Evolutionary conservation across 2,888 invertebrate genomes (phyloP).

Genomic region (Odontothrips loti): DNA sequence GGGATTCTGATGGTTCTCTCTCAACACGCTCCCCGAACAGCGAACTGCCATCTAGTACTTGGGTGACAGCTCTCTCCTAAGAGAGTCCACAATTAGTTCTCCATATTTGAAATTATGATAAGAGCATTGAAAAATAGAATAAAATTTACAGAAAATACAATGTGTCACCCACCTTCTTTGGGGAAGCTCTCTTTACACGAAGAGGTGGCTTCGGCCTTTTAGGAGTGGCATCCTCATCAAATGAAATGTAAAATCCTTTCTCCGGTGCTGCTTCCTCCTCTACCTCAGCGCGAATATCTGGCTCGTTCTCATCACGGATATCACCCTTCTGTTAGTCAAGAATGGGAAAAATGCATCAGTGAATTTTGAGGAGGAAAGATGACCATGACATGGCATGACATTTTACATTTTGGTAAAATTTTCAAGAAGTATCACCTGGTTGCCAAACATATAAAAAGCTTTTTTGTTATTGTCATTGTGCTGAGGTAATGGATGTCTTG

Average conservation of each 20-base stretch:
- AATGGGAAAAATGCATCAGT: background rate
- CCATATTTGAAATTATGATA: conserved; percentile 24
- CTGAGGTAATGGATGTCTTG: conserved; percentile 34
- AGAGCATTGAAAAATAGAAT: background rate
- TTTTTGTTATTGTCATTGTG: conserved; percentile 38
- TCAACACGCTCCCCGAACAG: background rate
- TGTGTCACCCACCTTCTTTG: conserved; percentile 61
- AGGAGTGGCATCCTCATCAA: conserved; percentile 77
- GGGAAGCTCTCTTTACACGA: conserved; percentile 67
- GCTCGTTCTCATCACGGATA: conserved; percentile 15
- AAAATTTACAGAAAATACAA: conserved; percentile 26
- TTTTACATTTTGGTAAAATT: background rate
- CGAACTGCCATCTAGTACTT: conserved; percentile 28
- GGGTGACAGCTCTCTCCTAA: conserved; percentile 32
- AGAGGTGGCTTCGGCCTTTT: conserved; percentile 85
- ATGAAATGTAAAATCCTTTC: conserved; percentile 90
- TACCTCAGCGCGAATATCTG: conserved; percentile 27
- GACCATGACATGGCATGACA: background rate
- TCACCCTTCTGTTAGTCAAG: background rate
- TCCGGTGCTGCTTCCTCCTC: conserved; percentile 46
- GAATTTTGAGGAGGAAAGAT: background rate
- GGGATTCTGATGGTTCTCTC: background rate
- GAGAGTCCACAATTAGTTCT: background rate
- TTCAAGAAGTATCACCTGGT: background rate
- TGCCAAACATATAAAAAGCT: background rate